phyloP scores from a whole-genome alignment of 30 jellyfish, hydroid and myxozoan species.

The Aurelia aurita complex sp. Pacific region DNA sequence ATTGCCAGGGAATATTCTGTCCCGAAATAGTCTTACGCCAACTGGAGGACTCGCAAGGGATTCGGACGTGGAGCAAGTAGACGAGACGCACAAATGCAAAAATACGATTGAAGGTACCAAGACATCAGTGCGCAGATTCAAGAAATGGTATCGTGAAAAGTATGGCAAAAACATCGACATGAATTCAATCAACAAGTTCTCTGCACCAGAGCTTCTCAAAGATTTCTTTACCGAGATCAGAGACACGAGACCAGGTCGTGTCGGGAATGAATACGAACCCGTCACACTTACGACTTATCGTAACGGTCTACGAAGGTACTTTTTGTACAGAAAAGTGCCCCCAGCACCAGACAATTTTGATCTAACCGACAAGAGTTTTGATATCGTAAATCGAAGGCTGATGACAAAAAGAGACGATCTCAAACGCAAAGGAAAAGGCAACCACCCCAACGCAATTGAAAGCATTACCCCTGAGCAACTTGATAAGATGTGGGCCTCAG shows the following conservation, averaged over 20 bases:
- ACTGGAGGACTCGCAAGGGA: constrained; percentile 73
- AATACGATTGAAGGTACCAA: constrained; percentile 98
- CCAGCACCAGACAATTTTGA: constrained; percentile 98
- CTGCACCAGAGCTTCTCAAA: constrained; percentile 95
- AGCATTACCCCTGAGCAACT: constrained; percentile 97
- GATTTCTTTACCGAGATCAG: constrained; percentile 96
- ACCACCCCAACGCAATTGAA: constrained; percentile 97
- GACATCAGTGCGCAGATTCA: constrained; percentile 94
- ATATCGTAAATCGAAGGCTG: constrained; percentile 89
- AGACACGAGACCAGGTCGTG: constrained; percentile 99
- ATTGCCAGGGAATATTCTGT: constrained; percentile 38
- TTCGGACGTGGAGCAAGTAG: constrained; percentile 95
- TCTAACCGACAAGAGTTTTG: constrained; percentile 93
- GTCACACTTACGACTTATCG: constrained; percentile 97
- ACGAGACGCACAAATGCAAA: constrained; percentile 96
- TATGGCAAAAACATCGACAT: constrained; percentile 85
- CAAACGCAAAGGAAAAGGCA: constrained; percentile 97
- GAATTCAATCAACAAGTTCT: constrained; percentile 84
- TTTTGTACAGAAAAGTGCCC: constrained; percentile 89
- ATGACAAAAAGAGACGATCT: constrained; percentile 92
- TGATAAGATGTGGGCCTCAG: constrained; percentile 98
- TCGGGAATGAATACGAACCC: constrained; percentile 98
- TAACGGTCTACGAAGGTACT: constrained; percentile 94
- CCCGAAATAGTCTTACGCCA: constrained; percentile 54
- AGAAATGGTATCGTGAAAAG: constrained; percentile 93